Evolutionary conservation across 1,140 invertebrate genomes (phyloP).

Genomic region (Drosophila teissieri): DNA sequence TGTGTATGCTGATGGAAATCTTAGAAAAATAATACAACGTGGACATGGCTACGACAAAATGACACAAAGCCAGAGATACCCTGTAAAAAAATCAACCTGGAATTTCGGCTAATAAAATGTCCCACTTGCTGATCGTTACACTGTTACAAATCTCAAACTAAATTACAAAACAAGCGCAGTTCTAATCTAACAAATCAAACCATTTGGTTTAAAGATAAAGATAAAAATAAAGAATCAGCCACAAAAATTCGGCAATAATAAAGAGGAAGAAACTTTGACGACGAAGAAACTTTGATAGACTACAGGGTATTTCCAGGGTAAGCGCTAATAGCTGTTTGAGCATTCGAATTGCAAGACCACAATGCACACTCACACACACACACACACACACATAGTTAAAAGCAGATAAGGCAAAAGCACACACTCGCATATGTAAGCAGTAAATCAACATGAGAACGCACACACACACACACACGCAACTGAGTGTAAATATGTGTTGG

Average conservation of each 20-base stretch:
- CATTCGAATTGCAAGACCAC: conserved; percentile 40
- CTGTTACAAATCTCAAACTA: too few species aligned
- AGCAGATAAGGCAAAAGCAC: conserved; percentile 27
- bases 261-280: too few species aligned
- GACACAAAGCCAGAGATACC: conserved; percentile 1
- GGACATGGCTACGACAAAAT: background rate
- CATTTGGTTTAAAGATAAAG: background rate
- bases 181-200: background rate
- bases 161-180: too few species aligned
- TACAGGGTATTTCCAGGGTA: conserved; percentile 26
- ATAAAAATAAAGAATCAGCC: background rate
- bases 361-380: conserved; percentile 11
- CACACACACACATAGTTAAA: conserved; percentile 6
- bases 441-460: conserved; percentile 50
- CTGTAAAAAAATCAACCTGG: background rate
- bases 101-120: too few species aligned
- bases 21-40: conserved; percentile 41
- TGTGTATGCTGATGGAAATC: conserved; percentile 62
- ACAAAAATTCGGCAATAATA: background rate
- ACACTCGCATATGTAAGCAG: conserved; percentile 26
- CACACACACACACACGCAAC: conserved; percentile 19
- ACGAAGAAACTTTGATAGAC: too few species aligned
- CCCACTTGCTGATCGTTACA: too few species aligned
- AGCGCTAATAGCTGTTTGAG: conserved; percentile 50
- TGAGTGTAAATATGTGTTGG: conserved; percentile 74